Conservation (phyloP, 1,140 invertebrate species). For the Psix sp. region DNA sequence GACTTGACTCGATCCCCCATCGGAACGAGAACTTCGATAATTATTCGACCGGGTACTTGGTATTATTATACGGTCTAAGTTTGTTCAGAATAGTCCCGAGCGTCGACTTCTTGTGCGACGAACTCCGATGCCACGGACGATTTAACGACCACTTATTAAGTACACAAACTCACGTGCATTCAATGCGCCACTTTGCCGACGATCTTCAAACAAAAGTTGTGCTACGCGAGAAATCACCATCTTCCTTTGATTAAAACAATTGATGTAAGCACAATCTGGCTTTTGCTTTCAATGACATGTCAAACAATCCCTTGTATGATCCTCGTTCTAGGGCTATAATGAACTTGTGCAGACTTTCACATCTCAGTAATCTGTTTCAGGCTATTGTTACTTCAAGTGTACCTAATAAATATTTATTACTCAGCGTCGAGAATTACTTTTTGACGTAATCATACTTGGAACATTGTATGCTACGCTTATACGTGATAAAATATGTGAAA, state of each 20-base stretch:
- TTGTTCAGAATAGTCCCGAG: constrained; percentile 34
- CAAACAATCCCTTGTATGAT: too few species aligned
- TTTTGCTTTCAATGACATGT: constrained; percentile 4
- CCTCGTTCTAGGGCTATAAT: constrained; percentile 7
- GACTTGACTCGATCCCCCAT: constrained; percentile 25
- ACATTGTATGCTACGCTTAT: too few species aligned
- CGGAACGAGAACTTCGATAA: constrained; percentile 50
- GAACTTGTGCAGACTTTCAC: too few species aligned
- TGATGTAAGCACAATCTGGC: constrained; percentile 25
- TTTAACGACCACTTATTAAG: constrained; percentile 48
- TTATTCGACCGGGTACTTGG: constrained; percentile 42
- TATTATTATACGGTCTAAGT: constrained; percentile 49
- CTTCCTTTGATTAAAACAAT: constrained; percentile 29
- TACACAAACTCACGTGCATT: constrained; percentile 27
- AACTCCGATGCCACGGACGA: constrained; percentile 27
- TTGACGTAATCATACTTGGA: too few species aligned
- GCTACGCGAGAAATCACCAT: constrained; percentile 18
- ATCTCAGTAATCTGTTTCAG: too few species aligned
- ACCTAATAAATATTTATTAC: too few species aligned
- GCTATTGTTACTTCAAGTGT: too few species aligned
- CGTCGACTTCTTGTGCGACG: constrained; percentile 36
- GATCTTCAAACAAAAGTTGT: constrained; percentile 17
- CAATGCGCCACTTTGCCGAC: constrained; percentile 12
- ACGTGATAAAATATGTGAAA: too few species aligned
- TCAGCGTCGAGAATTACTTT: too few species aligned